Conservation (phyloP, 2,113 vertebrate species). For the Neogobius melanostomus region DNA sequence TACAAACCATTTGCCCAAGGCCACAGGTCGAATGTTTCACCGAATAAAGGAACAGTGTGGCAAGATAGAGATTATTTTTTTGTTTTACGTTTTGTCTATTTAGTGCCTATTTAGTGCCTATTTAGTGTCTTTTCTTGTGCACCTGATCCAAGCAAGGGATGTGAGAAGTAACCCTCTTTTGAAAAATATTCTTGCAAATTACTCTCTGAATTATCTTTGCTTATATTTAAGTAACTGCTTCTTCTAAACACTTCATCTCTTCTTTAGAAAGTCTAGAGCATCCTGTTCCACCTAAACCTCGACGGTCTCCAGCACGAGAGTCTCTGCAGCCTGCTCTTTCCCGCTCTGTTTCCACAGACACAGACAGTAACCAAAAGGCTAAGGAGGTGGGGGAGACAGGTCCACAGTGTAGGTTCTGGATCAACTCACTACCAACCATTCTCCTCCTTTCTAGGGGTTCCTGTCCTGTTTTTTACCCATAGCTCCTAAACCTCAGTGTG, state of each 20-base stretch:
- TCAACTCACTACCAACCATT: conserved; percentile 20
- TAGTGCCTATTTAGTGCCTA: no score
- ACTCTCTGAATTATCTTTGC: background rate
- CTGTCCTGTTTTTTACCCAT: conserved; percentile 1
- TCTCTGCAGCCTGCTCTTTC: conserved; percentile 18
- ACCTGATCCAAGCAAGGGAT: no score
- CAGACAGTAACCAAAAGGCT: conserved; percentile 30
- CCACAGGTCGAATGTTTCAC: no score
- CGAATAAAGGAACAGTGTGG: no score
- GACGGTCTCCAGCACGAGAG: conserved; percentile 23
- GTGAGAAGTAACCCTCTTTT: no score
- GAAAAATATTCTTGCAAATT: background rate
- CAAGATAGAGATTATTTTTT: no score
- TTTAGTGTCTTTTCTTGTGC: background rate
- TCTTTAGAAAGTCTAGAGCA: conserved; percentile 35
- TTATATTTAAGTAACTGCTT: background rate
- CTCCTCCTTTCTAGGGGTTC: conserved; percentile 32
- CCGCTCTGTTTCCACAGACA: conserved; percentile 29
- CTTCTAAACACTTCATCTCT: conserved; percentile 10
- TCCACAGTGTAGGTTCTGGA: conserved; percentile 59
- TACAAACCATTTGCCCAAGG: no score
- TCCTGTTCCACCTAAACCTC: conserved; percentile 51
- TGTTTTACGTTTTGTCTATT: no score
- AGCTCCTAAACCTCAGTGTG: conserved; percentile 6
- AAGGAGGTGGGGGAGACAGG: conserved; percentile 34